Evolutionary conservation across 2,113 vertebrate species (phyloP), one percentile per base, ranked within the genome.

Genomic region (Bufo bufo): DNA sequence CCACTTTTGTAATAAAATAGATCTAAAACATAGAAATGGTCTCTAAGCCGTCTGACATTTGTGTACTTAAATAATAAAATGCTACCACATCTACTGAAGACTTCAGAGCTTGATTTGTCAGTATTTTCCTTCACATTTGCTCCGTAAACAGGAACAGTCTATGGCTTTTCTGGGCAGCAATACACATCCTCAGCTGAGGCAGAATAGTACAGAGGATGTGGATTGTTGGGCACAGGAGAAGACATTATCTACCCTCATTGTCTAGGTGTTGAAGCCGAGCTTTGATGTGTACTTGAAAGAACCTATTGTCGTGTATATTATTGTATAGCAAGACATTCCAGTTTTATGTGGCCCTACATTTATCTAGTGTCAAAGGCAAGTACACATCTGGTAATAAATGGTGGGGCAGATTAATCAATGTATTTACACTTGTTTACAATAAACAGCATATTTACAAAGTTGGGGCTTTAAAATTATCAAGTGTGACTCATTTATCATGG

Each of bases 31-130:
- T 50, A 54, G 7, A 59, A 61, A 23, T 23, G 33, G 19, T 61
- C 19, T 56, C 63, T 84, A 9, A 20, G 12, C 33, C n/a, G 20
- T 85, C 17, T 85, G 77, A 52, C 19, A n/a, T 12, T 13, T 78
- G 9, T 80, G 61, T 80, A 69, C 54, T 61, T 33, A n/a, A 33
- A 63, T 54, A 87, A 88, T 88, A 89, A 89, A 84, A 61, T 84
- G 17, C n/a, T 49, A 63, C 11, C n/a, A 33, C 20, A 69, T 66
- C 56, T 52, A 54, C 7, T 63, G 77, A 65, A 2, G 65, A 43
- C 61, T 20, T 16, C 72, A 33, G 19, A 69, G 54, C 59, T 23
- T 74, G 0, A n/a, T 47, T 87, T 82, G 3, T 66, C 56, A 58
- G 20, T 80, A 12, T n/a, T 23, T 58, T 14, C n/a, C 6, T 7